Evolutionary conservation across 1,140 invertebrate genomes (phyloP).

Genomic region (Ylistrum balloti): DNA sequence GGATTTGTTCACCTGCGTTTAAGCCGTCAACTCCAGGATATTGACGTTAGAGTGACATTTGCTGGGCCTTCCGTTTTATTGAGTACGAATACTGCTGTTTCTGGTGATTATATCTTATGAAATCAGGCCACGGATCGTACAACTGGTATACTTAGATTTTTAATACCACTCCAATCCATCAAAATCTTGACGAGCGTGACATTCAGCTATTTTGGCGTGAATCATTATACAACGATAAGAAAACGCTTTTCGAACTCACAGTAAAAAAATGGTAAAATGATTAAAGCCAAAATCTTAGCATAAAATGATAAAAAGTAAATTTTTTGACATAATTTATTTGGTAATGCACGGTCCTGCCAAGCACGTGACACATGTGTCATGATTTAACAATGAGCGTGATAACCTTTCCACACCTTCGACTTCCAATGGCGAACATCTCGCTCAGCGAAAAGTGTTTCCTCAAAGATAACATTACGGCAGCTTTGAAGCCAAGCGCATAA

Average conservation of each 20-base stretch:
- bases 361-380: conserved; percentile 7
- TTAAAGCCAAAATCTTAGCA: not conserved
- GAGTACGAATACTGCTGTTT: conserved; percentile 15
- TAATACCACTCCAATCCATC: not conserved
- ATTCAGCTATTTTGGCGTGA: conserved; percentile 2
- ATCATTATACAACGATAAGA: not conserved
- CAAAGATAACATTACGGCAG: conserved; percentile 14
- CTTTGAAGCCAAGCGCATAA: conserved; percentile 57
- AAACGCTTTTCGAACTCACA: conserved; percentile 1
- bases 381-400: conserved; percentile 1
- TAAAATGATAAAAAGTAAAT: conserved; percentile 35
- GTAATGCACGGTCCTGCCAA: conserved; percentile 21
- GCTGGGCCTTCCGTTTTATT: not conserved
- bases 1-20: not conserved
- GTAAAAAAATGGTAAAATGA: not conserved
- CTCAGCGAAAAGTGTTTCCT: conserved; percentile 37
- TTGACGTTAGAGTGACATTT: conserved; percentile 20
- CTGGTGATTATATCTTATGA: conserved; percentile 4
- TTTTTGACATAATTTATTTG: conserved; percentile 30
- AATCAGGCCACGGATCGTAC: not conserved
- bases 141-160: conserved; percentile 36
- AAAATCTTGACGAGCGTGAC: not conserved
- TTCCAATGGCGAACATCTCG: conserved; percentile 37
- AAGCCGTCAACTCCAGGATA: conserved; percentile 6
- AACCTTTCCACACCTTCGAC: conserved; percentile 5